Evolutionary conservation across 1,140 invertebrate genomes (phyloP).

Genomic region (Manduca sexta): DNA sequence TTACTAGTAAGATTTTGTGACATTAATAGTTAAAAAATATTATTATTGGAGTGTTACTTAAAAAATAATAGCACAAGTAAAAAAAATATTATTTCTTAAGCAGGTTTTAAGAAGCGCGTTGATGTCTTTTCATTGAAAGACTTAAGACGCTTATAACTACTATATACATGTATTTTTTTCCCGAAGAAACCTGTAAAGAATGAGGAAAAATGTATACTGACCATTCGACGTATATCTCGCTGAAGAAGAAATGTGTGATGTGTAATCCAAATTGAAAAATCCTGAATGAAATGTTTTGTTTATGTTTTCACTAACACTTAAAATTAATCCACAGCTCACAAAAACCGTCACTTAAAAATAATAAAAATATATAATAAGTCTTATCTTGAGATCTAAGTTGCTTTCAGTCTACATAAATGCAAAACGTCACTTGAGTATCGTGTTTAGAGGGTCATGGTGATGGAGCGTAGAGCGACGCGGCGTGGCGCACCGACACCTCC

Average conservation of each 20-base stretch:
- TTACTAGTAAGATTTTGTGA: too few species aligned
- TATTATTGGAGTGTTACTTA: too few species aligned
- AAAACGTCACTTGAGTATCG: conserved; percentile 26
- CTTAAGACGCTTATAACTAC: not conserved
- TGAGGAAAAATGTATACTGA: conserved; percentile 16
- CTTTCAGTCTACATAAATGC: conserved; percentile 58
- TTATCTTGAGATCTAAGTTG: conserved; percentile 69
- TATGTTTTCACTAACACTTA: conserved; percentile 54
- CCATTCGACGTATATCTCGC: conserved; percentile 27
- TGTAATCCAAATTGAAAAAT: conserved; percentile 57
- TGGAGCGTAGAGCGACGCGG: conserved; percentile 41
- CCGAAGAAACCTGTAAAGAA: conserved; percentile 26
- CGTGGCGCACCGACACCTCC: conserved; percentile 57
- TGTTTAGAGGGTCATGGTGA: conserved; percentile 42
- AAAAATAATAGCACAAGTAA: too few species aligned
- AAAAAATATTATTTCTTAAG: conserved; percentile 6
- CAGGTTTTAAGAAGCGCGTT: conserved; percentile 37
- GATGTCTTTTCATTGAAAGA: conserved; percentile 52
- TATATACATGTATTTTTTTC: conserved; percentile 12
- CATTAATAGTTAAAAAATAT: too few species aligned
- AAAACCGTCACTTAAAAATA: conserved; percentile 60
- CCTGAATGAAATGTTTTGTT: conserved; percentile 33
- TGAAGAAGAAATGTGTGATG: conserved; percentile 8
- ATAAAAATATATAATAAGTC: conserved; percentile 60
- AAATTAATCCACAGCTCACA: conserved; percentile 55